A percentile compares a stretch with the other conserved stretches of the same genome.
These are phyloP conservation scores for Muntiacus reevesi DNA, from an alignment of 2,113 vertebrate species.

Conservation along the genomic window DNA sequence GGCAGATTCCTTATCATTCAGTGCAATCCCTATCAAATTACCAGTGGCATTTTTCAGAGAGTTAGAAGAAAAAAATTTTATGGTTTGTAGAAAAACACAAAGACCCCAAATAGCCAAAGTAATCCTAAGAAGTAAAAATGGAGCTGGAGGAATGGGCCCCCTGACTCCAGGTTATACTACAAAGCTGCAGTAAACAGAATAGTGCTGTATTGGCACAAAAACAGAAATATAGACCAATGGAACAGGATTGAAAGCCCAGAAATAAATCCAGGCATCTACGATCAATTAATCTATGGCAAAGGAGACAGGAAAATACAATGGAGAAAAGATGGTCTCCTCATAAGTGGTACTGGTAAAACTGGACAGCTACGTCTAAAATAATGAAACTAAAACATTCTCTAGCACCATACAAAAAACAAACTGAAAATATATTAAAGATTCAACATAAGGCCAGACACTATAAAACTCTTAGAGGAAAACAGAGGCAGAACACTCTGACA, in stretches of 20 bases:
- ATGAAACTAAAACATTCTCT: background rate
- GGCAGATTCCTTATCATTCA: background rate
- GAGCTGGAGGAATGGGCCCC: background rate
- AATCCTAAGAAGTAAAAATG: background rate
- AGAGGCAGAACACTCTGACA: background rate
- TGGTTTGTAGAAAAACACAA: background rate
- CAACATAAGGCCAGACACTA: background rate
- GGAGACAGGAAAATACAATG: background rate
- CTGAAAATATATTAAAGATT: background rate
- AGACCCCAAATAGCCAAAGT: background rate
- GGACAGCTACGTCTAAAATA: background rate
- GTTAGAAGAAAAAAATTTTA: background rate
- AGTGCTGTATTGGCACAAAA: background rate
- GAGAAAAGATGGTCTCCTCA: background rate
- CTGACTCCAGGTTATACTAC: background rate
- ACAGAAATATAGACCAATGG: background rate
- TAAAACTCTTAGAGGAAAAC: background rate
- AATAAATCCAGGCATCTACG: background rate
- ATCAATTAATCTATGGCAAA: background rate
- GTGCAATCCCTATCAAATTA: background rate
- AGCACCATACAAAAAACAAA: background rate
- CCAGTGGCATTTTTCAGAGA: background rate
- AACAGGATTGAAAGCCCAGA: background rate
- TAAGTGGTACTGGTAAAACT: background rate
- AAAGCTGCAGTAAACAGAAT: background rate